A percentile compares a stretch with the other conserved stretches of the same genome.
These are phyloP conservation scores for Keiferia lycopersicella DNA, from an alignment of 2,888 invertebrate genomes.

Conservation along the genomic window DNA sequence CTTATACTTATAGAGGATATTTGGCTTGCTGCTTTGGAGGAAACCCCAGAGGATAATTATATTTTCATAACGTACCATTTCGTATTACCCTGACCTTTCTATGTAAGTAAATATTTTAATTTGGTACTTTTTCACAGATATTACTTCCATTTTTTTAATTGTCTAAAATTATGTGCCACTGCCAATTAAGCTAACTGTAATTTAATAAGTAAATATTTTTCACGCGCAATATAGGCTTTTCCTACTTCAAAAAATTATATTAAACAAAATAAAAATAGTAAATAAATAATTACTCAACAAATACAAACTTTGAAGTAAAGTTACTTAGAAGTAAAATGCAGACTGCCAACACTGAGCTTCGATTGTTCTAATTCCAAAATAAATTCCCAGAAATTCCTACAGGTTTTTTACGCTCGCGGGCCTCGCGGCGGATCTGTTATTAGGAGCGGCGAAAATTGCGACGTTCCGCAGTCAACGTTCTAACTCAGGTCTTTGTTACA, in stretches of 20 bases:
- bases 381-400: background rate
- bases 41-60: background rate
- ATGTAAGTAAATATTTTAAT: background rate
- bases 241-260: too few relatives aligned
- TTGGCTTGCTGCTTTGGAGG: background rate
- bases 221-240: too few relatives aligned
- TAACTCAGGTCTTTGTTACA: background rate
- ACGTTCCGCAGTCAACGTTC: background rate
- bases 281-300: background rate
- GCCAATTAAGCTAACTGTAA: too few relatives aligned
- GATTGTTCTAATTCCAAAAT: background rate
- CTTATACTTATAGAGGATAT: background rate
- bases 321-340: too few relatives aligned
- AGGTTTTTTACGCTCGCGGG: background rate
- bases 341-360: background rate
- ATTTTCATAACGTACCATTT: background rate
- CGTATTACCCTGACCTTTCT: conserved; percentile 3
- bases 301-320: too few relatives aligned
- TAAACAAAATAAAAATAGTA: too few relatives aligned
- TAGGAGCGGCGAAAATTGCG: background rate
- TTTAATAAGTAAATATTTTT: too few relatives aligned
- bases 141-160: too few relatives aligned
- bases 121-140: background rate
- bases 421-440: background rate
- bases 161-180: too few relatives aligned